Evolutionary conservation across 2,888 invertebrate species (phyloP), one percentile per base, ranked within the genome.

Genomic region (Hypomecis punctinalis): DNA sequence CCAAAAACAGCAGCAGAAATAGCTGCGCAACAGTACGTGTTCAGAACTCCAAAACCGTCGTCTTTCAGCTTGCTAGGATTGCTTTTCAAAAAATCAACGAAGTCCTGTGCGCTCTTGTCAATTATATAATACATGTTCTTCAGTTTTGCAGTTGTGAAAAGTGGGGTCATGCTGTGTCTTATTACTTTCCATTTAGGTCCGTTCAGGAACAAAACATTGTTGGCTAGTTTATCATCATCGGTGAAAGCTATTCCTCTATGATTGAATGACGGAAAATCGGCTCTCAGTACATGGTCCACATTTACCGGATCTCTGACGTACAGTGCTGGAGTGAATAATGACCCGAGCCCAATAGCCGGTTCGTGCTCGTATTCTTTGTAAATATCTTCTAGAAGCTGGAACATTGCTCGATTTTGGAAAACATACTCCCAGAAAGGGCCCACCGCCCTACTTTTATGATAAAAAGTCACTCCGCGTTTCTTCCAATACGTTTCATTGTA

Each of bases 1-100:
- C 93, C 92, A 63, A 91, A 91, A 1, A 90, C 85, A 1, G 88
- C 79, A 0, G 84, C 85, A 0, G 80, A 79, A 5, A 90, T 83
- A 5, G 85, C 81, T 0, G 85, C 85, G 52, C 80, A 73, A 51
- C 82, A 81, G 67, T 78, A 86, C 10, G 76, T 73, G 3, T 72
- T 75, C n/a, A 84, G 53, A 0, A 77, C 76, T 1, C 81, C 73
- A 37, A 74, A 77, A 0, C 79, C 75, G 2, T 81, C 70, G 5
- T 68, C 71, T 5, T 76, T 76, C 5, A 76, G 57, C 35, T 68
- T 72, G 2, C 81, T 72, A 0, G 84, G 81, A 58, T 83, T 80
- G 0, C 70, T 64, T 5, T 79, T 80, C 6, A 88, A 66, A 51
- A 70, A 79, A 1, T 81, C 72, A 0, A 85, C 76, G 43, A 87